A percentile compares a stretch with the other conserved stretches of the same genome.
phyloP scores from a whole-genome alignment of 2,113 vertebrate genomes.

The Phalacrocorax aristotelis region DNA sequence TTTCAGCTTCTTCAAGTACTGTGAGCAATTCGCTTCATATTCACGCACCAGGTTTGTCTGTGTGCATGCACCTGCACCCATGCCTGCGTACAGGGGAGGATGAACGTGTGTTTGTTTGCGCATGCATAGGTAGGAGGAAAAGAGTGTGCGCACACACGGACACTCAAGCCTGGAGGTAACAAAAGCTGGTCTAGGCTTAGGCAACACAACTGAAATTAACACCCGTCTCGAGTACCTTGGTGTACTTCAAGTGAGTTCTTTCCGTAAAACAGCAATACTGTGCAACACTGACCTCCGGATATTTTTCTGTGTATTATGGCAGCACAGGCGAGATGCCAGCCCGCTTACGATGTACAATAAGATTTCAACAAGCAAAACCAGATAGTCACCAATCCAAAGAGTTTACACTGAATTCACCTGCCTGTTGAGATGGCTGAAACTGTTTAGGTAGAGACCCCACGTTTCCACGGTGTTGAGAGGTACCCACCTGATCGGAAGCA shows the following conservation, averaged over 20 bases:
- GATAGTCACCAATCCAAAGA: not conserved
- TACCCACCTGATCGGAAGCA: conserved; percentile 87
- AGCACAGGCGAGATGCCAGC: not conserved
- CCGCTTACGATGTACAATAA: not conserved
- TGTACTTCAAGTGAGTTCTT: not conserved
- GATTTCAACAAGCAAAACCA: not conserved
- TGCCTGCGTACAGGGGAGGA: not conserved
- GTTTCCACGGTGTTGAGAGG: not conserved
- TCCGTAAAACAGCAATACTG: not conserved
- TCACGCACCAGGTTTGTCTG: not conserved
- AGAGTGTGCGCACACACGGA: not conserved
- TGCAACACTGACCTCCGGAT: not conserved
- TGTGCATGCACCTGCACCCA: not conserved
- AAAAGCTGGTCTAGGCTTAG: not conserved
- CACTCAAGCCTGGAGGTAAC: not conserved
- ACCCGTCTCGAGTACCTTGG: not conserved
- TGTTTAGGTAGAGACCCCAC: not conserved
- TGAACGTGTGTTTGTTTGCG: not conserved
- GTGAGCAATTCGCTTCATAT: not conserved
- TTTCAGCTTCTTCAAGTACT: not conserved
- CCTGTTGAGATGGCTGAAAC: not conserved
- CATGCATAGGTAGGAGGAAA: not conserved
- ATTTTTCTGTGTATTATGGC: not conserved
- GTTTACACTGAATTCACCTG: not conserved
- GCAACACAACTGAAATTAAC: not conserved